Percentiles rank a stretch among this genome's conserved stretches.
These are phyloP conservation scores for Scolopax bukidnonensis DNA, from an alignment of 2,797 vertebrate species.

Conservation along the genomic window DNA sequence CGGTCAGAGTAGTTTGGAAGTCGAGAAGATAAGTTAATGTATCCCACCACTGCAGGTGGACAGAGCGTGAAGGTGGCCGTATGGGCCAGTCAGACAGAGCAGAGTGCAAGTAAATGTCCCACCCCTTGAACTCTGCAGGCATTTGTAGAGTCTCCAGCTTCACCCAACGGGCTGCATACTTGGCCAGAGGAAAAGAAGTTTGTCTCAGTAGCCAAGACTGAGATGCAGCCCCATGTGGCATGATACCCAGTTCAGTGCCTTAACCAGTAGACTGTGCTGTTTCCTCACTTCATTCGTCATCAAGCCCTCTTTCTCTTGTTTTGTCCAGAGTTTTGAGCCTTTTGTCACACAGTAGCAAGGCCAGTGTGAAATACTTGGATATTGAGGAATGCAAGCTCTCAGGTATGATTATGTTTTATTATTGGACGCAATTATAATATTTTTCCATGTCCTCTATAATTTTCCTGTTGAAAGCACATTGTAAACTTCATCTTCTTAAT, in stretches of 20 bases:
- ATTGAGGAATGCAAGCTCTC: neutral
- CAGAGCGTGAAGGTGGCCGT: neutral
- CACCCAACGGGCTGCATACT: rapidly evolving
- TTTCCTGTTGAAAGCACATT: constrained; percentile 24
- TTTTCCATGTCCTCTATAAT: constrained; percentile 16
- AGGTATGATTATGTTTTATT: neutral
- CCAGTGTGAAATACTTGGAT: neutral
- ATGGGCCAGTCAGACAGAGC: neutral
- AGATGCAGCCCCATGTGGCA: neutral
- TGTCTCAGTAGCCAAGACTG: neutral
- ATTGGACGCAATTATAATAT: neutral
- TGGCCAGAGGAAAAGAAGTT: neutral
- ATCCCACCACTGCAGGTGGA: neutral
- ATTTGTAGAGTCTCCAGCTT: neutral
- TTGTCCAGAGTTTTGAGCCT: neutral
- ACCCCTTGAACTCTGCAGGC: neutral
- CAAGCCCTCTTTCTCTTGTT: neutral
- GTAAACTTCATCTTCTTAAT: constrained; percentile 45
- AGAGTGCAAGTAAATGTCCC: neutral
- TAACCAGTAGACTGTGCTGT: constrained; percentile 47
- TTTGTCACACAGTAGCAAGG: neutral
- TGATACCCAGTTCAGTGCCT: neutral
- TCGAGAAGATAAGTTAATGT: neutral
- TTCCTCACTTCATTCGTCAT: neutral
- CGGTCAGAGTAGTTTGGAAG: neutral